Conservation (phyloP, 2,113 vertebrate species). For the Cinclus cinclus region DNA sequence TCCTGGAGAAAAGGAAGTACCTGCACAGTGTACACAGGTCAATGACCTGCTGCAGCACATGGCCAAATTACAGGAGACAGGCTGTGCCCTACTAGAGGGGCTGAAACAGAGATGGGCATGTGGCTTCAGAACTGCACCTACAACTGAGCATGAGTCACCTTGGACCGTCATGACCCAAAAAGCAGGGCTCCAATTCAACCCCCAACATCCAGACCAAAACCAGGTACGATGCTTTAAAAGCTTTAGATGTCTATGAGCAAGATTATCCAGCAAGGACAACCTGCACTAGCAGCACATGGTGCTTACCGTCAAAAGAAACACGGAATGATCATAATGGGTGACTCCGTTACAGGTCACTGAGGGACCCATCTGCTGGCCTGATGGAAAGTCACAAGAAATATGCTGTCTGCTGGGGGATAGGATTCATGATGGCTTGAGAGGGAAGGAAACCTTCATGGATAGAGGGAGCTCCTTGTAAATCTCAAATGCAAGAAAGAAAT, state of each 20-base stretch:
- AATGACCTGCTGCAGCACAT: neutral
- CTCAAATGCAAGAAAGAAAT: neutral
- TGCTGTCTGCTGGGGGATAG: neutral
- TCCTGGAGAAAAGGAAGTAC: neutral
- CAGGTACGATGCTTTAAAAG: neutral
- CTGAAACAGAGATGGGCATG: neutral
- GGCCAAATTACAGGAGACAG: neutral
- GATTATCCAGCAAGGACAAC: neutral
- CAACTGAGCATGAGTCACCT: rapidly evolving
- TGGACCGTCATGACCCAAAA: neutral
- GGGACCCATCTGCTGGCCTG: neutral
- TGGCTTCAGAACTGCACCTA: neutral
- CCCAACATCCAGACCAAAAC: neutral
- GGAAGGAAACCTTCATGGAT: neutral
- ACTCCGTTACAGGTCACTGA: neutral
- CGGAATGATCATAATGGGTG: neutral
- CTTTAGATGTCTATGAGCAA: neutral
- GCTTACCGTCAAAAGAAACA: neutral
- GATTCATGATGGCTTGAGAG: neutral
- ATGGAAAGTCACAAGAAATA: neutral
- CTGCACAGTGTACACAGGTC: neutral
- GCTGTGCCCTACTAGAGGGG: neutral
- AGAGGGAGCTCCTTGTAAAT: neutral
- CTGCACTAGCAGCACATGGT: neutral
- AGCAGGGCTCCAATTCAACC: neutral